Base-by-base conservation (phyloP, 1,140 invertebrate species). In the Ceratina calcarata region DNA sequence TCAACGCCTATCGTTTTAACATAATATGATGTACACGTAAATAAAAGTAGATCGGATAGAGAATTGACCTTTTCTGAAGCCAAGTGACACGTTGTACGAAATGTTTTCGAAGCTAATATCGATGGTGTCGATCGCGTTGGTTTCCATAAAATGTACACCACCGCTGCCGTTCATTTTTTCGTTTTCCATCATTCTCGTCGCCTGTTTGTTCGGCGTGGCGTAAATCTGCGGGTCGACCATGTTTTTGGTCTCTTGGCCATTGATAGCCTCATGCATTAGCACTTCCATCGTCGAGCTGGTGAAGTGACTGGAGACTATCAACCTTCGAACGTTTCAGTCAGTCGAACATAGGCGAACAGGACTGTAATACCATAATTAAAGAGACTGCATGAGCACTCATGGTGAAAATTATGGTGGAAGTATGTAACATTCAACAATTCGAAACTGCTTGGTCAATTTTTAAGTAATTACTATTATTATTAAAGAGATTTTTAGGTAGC, bases 71-170 rank as follows among this genome's bases (percentile, higher is more conserved):
- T 95, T 96, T 86, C 94, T 94, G 80, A 95, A 95, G 72, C 96
- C 96, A 32, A 96, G 92, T 16, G 94, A 94, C 15, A 96, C 96
- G 0, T 94, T 95, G 81, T 95, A 96, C 1, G 93, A 94, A 75
- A 97, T 94, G 76, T 96, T 94, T 24, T 95, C 94, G 87, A 97
- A 97, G 32, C 94, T 93, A 51, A 97, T 95, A 84, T 96, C 95
- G n/a, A 96, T 93, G 0, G 94, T 94, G 22, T 95, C 93, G 53
- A 66, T 67, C 1, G 85, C 37, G 1, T 75, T 78, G 1, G 45
- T 82, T 27, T 72, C 82, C 27, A 72, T 66, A 22, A 86, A 80
- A 32, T 32, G 24, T 3, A 62, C 58, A 2, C 55, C 62, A n/a
- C 77, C 66, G 15, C 79, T 66, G 51, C 32, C 13, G 13, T 16